Base-by-base conservation (phyloP, 1,140 invertebrate genomes). In the Mycetomoellerius zeteki region DNA sequence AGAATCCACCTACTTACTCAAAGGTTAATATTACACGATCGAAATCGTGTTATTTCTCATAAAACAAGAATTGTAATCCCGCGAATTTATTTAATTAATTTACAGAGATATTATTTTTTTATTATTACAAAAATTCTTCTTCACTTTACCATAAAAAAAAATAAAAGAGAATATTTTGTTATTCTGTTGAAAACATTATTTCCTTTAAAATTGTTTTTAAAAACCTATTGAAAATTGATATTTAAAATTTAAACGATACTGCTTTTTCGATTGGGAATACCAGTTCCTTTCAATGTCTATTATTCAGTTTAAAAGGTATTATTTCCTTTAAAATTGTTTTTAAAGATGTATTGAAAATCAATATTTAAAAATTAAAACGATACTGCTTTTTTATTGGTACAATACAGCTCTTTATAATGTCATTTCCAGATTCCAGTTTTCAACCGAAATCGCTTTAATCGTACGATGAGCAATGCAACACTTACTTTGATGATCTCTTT, bases 401-500 rank as follows among this genome's bases (percentile, higher is more conserved):
- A 10, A 43, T 12, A 43, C 10, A n/a, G n/a, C n/a, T n/a, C n/a
- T 37, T 7, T 37, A 37, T 37, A 7, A 37, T 37, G 6, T 8
- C 14, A 12, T 7, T 30, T 14, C 12, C 10, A 19, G 21, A 43
- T 8, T 19, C 2, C 5, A 6, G n/a, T 84, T 30, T 50, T 30
- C 19, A 73, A 47, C 19, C 60, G 1, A 7, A 60, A 60, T 84
- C 33, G 47, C 4, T 24, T 62, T 62, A 75, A 84, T 84, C 50
- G 37, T 56, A 60, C 54, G 43, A 84, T 24, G 43, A 60, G 37
- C 24, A 30, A 58, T 4, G 56, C 19, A 27, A 24, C 24, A 72
- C 14, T 82, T 47, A 65, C 24, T 80, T 89, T 86, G 65, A 88
- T 24, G 67, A 52, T 50, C 33, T 67, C 52, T 75, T 30, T 30